A percentile compares a stretch with the other conserved stretches of the same genome.
These are phyloP conservation scores for Chloebia gouldiae DNA, from an alignment of 2,113 vertebrate species.

Conservation along the genomic window DNA sequence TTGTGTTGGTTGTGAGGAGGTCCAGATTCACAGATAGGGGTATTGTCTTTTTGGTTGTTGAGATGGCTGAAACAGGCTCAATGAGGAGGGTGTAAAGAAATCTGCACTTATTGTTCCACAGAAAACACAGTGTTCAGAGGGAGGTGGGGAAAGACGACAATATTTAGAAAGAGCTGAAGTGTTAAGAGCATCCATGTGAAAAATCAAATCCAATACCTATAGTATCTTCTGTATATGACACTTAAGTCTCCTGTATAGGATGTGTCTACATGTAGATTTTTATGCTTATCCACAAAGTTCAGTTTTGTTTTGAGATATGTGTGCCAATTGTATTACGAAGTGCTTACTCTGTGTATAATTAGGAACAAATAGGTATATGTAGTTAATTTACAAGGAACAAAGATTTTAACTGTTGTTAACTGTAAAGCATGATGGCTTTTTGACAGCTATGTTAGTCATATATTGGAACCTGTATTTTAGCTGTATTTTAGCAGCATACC, in stretches of 20 bases:
- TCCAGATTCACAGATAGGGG: background rate
- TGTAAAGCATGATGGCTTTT: background rate
- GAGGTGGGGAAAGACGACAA: background rate
- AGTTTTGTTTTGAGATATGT: background rate
- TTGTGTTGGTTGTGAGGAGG: background rate
- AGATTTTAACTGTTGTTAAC: background rate
- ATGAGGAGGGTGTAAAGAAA: background rate
- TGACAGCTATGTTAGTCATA: background rate
- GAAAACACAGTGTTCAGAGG: background rate
- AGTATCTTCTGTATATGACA: background rate
- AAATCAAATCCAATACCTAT: background rate
- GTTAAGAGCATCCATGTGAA: background rate
- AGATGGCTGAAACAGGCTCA: background rate
- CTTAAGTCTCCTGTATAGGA: background rate
- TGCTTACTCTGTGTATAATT: background rate
- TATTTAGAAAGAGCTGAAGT: background rate
- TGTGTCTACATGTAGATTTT: background rate
- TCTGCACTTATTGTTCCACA: background rate
- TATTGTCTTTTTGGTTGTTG: fast-evolving
- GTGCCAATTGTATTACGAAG: background rate
- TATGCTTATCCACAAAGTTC: background rate
- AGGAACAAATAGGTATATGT: background rate
- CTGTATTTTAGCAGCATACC: background rate
- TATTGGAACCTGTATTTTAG: background rate
- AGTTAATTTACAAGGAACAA: background rate